A percentile compares a stretch with the other conserved stretches of the same genome.
Conservation (phyloP, 2,888 invertebrate genomes). For the Lissocephala sabroskyi region DNA sequence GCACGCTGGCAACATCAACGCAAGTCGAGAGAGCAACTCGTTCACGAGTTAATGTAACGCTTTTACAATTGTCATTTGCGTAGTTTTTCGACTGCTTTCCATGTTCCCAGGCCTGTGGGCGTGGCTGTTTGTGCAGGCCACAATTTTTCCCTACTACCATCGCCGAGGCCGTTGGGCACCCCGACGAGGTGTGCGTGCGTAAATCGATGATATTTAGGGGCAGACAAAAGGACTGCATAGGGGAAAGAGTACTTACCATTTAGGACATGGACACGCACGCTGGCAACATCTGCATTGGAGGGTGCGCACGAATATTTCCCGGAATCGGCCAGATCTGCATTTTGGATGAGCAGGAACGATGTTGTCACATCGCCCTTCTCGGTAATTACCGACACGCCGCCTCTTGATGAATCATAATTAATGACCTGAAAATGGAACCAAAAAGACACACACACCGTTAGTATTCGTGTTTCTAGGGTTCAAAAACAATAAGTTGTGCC, state of each 20-base stretch:
- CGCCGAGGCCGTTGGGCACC: no score
- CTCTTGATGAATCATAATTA: conserved; percentile 85
- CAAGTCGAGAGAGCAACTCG: conserved; percentile 11
- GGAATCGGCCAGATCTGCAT: conserved; percentile 82
- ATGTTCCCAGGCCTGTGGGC: conserved; percentile 3
- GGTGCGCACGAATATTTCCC: conserved; percentile 87
- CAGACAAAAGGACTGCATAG: no score
- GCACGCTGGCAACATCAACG: background rate
- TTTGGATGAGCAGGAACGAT: conserved; percentile 84
- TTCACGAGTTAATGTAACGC: conserved; percentile 44
- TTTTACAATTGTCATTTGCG: conserved; percentile 20
- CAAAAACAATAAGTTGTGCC: no score
- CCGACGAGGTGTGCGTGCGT: conserved; percentile 10
- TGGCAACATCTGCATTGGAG: conserved; percentile 85
- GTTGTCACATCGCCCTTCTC: conserved; percentile 87
- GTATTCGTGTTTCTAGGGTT: no score
- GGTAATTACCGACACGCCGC: conserved; percentile 85
- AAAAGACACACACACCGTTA: no score
- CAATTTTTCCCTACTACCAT: no score
- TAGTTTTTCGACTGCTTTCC: conserved; percentile 11
- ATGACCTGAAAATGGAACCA: conserved; percentile 80
- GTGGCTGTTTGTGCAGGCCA: conserved; percentile 5
- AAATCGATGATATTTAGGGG: conserved; percentile 3
- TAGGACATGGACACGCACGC: conserved; percentile 85
- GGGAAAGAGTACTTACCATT: conserved; percentile 77